Evolutionary conservation across 1,140 invertebrate species (phyloP).

Genomic region (Plectus sambesii): DNA sequence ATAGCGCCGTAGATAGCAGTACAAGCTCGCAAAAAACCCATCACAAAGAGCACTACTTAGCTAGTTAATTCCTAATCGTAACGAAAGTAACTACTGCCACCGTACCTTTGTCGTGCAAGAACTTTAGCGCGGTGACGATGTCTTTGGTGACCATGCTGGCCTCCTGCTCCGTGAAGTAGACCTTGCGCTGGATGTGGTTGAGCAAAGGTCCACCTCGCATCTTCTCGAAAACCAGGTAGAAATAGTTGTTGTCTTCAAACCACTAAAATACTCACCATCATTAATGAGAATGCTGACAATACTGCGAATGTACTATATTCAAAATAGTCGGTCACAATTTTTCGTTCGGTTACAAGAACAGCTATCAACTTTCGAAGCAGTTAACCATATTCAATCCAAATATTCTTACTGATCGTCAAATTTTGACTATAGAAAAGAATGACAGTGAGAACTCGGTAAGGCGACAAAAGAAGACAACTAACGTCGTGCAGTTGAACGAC

Average conservation of each 20-base stretch:
- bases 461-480: no score
- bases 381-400: no score
- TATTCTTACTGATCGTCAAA: slow-evolving; percentile 1
- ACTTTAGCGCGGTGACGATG: slow-evolving; percentile 81
- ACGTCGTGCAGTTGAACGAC: slow-evolving; percentile 70
- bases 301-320: slow-evolving; percentile 2
- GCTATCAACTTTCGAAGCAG: no score
- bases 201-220: slow-evolving; percentile 74
- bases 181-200: slow-evolving; percentile 75
- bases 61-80: no score
- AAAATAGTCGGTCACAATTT: not conserved
- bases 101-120: slow-evolving; percentile 78
- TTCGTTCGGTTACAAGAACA: no score
- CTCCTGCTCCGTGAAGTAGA: slow-evolving; percentile 84
- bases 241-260: slow-evolving; percentile 51
- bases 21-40: no score
- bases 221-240: slow-evolving; percentile 96
- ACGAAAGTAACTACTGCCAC: no score
- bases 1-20: no score
- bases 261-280: slow-evolving; percentile 26
- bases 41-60: no score
- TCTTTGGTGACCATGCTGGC: slow-evolving; percentile 82
- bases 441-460: no score
- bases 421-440: slow-evolving; percentile 1
- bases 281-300: slow-evolving; percentile 19